Evolutionary conservation across 2,113 vertebrate species (phyloP).

Genomic region (Cottus gobio): DNA sequence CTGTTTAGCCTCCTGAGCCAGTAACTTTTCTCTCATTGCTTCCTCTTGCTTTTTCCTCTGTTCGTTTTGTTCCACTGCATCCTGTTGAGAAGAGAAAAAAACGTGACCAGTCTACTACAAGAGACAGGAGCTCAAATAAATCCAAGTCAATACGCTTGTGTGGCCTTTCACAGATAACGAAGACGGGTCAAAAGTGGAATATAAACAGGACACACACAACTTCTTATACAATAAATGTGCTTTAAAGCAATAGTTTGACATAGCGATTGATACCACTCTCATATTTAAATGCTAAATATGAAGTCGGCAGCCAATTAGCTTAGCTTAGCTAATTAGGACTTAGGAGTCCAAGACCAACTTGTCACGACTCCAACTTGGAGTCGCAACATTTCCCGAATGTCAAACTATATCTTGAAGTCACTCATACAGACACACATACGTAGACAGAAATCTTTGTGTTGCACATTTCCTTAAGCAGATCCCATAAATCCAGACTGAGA

Average conservation of each 20-base stretch:
- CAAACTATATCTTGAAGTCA: slow-evolving; percentile 26
- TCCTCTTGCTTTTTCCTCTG: slow-evolving; percentile 94
- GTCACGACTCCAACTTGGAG: no score
- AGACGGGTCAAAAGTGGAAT: slow-evolving; percentile 34
- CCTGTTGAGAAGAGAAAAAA: slow-evolving; percentile 79
- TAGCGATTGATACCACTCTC: not conserved
- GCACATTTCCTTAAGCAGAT: slow-evolving; percentile 75
- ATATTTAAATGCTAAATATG: not conserved
- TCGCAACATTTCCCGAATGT: not conserved
- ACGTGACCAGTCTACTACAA: slow-evolving; percentile 32
- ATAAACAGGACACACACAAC: slow-evolving; percentile 22
- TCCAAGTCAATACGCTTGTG: slow-evolving; percentile 8
- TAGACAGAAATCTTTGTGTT: slow-evolving; percentile 53
- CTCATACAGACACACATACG: slow-evolving; percentile 36
- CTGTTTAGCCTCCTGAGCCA: slow-evolving; percentile 96
- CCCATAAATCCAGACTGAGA: slow-evolving; percentile 81
- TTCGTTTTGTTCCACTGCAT: slow-evolving; percentile 92
- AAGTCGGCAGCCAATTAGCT: not conserved
- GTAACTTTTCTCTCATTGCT: slow-evolving; percentile 93
- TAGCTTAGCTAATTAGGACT: no score
- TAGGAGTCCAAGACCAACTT: no score
- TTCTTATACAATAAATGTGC: not conserved
- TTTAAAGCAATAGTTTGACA: not conserved
- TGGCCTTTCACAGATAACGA: slow-evolving; percentile 1
- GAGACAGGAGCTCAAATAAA: slow-evolving; percentile 32